Evolutionary conservation across 2,888 invertebrate genomes (phyloP).

Genomic region (Leptinotarsa peninsularis): DNA sequence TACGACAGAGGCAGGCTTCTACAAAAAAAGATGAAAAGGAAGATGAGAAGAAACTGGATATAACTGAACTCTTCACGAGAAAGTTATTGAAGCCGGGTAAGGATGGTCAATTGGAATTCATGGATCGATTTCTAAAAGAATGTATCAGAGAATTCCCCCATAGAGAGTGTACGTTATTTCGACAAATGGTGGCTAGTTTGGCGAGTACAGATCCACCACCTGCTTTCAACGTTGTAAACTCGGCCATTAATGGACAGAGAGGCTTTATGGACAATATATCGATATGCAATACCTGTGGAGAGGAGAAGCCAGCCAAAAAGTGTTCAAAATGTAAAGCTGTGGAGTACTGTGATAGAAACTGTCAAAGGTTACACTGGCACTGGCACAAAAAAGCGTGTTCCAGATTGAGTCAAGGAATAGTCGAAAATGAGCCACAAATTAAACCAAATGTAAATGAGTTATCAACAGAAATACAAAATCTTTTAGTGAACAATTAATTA

Average conservation of each 20-base stretch:
- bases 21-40: conserved; percentile 58
- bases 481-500: conserved; percentile 51
- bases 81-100: conserved; percentile 82
- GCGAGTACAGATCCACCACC: conserved; percentile 80
- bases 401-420: conserved; percentile 66
- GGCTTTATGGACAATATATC: conserved; percentile 78
- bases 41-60: conserved; percentile 74
- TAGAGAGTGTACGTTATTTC: conserved; percentile 89
- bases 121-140: conserved; percentile 84
- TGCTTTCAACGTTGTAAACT: conserved; percentile 78
- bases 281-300: conserved; percentile 87
- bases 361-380: conserved; percentile 94
- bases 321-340: conserved; percentile 95
- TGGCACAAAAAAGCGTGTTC: conserved; percentile 89
- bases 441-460: conserved; percentile 55
- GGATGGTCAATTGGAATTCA: conserved; percentile 73
- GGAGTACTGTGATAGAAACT: conserved; percentile 93
- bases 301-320: conserved; percentile 90
- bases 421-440: conserved; percentile 39
- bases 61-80: conserved; percentile 80
- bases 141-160: conserved; percentile 91
- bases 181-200: conserved; percentile 84
- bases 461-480: conserved; percentile 57
- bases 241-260: conserved; percentile 89
- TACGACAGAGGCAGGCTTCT: conserved; percentile 74